Base-by-base conservation (phyloP, 2,113 vertebrate genomes). In the Lophotis ruficrista region DNA sequence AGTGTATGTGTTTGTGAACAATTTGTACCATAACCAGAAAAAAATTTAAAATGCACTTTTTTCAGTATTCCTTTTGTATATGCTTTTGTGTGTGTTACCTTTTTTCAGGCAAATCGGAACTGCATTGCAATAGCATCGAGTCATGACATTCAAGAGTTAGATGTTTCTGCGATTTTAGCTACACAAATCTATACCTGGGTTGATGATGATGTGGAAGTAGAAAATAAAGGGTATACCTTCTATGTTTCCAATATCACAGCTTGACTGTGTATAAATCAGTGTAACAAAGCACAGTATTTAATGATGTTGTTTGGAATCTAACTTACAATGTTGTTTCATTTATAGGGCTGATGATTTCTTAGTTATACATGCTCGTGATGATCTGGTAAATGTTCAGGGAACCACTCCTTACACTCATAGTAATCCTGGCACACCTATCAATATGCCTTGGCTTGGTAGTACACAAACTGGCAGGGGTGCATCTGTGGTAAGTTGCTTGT, bases 41-140 rank as follows among this genome's bases (percentile, higher is more conserved):
- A 61, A 65, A 62, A 22, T 21, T 21, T 48, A 16, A 43, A 43
- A 43, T 43, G 11, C 31, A 78, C 22, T 6, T 56, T 93, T 78
- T 77, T 89, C 57, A 90, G 15, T 47, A 85, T 90, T 69, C 28
- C 21, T 75, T 84, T 65, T 72, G 31, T 71, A 76, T 22, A 4
- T 88, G 11, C 86, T 16, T 53, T 62, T 94, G 31, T 90, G 14
- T 83, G 60, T 87, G 10, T 58, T 61, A 17, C 15, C 96, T 48
- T 97, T 96, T 96, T 96, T 87, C 96, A 99, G 99, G 99, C 99
- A 82, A 99, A 99, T 97, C 98, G 99, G 65, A 99, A 99, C 97
- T 99, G 99, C 97, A 98, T 99, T 97, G 99, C 99, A 94, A 98
- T 99, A 93, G 99, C 99, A 91, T 99, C 99, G 3, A 99, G 99